Base-by-base conservation (phyloP, 2,888 invertebrate species). In the Brenthis hecate region DNA sequence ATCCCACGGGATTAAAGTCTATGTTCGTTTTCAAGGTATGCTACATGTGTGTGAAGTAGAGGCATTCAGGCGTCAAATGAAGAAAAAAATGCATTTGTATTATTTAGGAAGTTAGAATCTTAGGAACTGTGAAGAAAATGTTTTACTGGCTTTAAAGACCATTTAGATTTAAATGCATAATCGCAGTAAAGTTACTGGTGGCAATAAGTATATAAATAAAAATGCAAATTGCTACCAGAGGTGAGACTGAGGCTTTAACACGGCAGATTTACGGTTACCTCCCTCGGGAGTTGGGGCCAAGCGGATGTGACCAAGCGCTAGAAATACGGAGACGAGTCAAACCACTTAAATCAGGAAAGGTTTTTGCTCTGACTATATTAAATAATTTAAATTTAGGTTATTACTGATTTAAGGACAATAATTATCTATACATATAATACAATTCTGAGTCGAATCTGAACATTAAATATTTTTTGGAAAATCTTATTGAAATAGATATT, bases 191-290 rank as follows among this genome's bases (percentile, higher is more conserved):
- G 19, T 19, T 13, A 62, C 51, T 53, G 4, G 13, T 19, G 11
- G 65, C 48, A 53, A 51, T 53, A 62, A 62, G 32, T 48, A 62
- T 64, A 32, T 62, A 68, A 72, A 68, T 70, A 70, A 72, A 72
- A 72, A 72, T 73, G 63, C 69, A 72, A 71, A 73, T 69, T 66
- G 69, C 63, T 53, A 65, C 65, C 69, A 69, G 71, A 69, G 69
- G 66, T 67, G 67, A 62, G 57, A 65, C 72, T 70, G 55, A 72
- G 69, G 68, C 70, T 68, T 70, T 70, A 68, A 68, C 70, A 60
- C 69, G 68, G 60, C 56, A 70, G 58, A 70, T 72, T 70, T 73
- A 72, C 70, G 69, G 68, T 65, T 63, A 62, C 65, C 65, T 68
- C 70, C 66, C 68, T 48, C 19, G 19, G 19, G 19, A 19, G 19